phyloP scores from a whole-genome alignment of 2,888 invertebrate species.

The Pinctada fucata region DNA sequence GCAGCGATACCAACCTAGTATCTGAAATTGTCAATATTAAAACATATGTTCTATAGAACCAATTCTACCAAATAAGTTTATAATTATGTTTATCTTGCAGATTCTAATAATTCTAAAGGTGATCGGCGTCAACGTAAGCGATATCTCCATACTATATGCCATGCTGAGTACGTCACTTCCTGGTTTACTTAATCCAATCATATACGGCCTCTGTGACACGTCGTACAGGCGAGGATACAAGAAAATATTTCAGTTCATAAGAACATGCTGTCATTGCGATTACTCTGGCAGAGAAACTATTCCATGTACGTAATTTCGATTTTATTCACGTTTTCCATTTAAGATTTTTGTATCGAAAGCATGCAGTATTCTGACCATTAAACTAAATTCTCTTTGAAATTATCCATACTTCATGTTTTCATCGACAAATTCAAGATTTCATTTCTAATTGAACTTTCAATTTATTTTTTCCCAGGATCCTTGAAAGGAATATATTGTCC shows the following conservation, averaged over 20 bases:
- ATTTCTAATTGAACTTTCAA: no score
- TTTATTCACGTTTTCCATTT: neutral
- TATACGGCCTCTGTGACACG: slow-evolving; percentile 64
- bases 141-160: slow-evolving; percentile 66
- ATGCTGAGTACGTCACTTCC: slow-evolving; percentile 68
- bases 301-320: slow-evolving; percentile 32
- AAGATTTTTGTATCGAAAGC: neutral
- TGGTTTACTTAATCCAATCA: slow-evolving; percentile 68
- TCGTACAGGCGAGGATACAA: slow-evolving; percentile 67
- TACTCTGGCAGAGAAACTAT: slow-evolving; percentile 5
- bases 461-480: no score
- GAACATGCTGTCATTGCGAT: slow-evolving; percentile 38
- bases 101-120: slow-evolving; percentile 60
- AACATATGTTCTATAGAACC: no score
- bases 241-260: slow-evolving; percentile 37
- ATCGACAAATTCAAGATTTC: no score
- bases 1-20: no score
- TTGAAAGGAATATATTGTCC: no score
- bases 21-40: no score
- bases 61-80: slow-evolving; percentile 16
- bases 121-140: slow-evolving; percentile 53
- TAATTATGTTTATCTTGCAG: slow-evolving; percentile 42
- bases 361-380: no score
- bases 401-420: no score
- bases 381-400: no score